A percentile compares a stretch with the other conserved stretches of the same genome.
Evolutionary conservation across 2,797 vertebrate species (phyloP).

Genomic region (Apogon talboti): DNA sequence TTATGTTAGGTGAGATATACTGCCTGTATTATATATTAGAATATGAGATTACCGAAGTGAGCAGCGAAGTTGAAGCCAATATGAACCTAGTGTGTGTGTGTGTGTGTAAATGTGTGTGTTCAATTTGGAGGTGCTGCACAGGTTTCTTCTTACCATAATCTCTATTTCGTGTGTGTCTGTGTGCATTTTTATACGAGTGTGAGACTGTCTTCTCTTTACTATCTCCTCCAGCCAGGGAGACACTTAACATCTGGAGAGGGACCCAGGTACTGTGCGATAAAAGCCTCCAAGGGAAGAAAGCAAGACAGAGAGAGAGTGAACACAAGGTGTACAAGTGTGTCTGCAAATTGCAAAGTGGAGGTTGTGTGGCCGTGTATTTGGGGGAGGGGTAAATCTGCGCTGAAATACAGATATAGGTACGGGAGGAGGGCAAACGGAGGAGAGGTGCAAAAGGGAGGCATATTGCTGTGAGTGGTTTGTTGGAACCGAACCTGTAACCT

Average conservation of each 20-base stretch:
- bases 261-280: slow-evolving; percentile 57
- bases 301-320: slow-evolving; percentile 5
- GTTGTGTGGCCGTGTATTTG: slow-evolving; percentile 22
- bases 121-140: slow-evolving; percentile 31
- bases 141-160: slow-evolving; percentile 30
- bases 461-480: slow-evolving; percentile 49
- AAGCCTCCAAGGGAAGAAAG: slow-evolving; percentile 49
- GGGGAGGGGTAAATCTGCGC: slow-evolving; percentile 37
- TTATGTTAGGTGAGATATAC: slow-evolving; percentile 40
- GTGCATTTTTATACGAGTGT: background rate
- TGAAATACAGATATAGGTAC: slow-evolving; percentile 46
- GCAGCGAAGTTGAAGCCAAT: slow-evolving; percentile 22
- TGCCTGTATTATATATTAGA: slow-evolving; percentile 32
- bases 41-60: slow-evolving; percentile 37
- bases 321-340: slow-evolving; percentile 10
- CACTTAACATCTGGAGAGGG: slow-evolving; percentile 68
- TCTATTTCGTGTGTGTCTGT: slow-evolving; percentile 33
- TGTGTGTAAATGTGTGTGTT: slow-evolving; percentile 30
- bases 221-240: slow-evolving; percentile 60
- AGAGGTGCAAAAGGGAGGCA: slow-evolving; percentile 41
- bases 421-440: slow-evolving; percentile 44
- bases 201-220: slow-evolving; percentile 34
- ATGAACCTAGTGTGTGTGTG: slow-evolving; percentile 25
- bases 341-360: slow-evolving; percentile 25
- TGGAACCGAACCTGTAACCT: slow-evolving; percentile 58